These are phyloP conservation scores for Eutrigla gurnardus DNA, from an alignment of 2,797 vertebrate species.

Conservation along the genomic window DNA sequence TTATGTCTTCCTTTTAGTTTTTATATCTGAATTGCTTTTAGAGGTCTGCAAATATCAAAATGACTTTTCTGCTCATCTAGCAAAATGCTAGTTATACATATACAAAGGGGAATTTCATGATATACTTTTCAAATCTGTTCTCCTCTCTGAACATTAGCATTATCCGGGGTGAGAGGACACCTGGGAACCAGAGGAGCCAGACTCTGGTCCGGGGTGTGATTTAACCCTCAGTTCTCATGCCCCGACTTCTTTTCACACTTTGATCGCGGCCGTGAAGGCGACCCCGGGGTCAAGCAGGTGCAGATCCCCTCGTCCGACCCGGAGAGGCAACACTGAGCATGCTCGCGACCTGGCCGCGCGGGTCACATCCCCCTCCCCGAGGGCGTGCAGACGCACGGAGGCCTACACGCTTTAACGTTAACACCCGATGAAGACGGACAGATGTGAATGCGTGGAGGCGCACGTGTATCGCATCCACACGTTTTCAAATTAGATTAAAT, in stretches of 20 bases:
- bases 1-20: not conserved
- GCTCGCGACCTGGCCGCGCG: constrained; percentile 36
- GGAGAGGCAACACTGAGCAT: constrained; percentile 30
- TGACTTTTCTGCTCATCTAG: not conserved
- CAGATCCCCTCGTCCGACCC: constrained; percentile 25
- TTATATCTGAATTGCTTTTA: too few relatives aligned
- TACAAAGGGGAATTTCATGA: too few relatives aligned
- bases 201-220: constrained; percentile 58
- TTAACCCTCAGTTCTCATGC: constrained; percentile 57
- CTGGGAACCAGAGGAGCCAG: constrained; percentile 70
- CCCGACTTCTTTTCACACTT: constrained; percentile 69
- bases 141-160: constrained; percentile 64
- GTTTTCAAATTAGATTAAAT: constrained; percentile 55
- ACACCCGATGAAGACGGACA: constrained; percentile 10
- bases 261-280: constrained; percentile 39
- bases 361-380: constrained; percentile 44
- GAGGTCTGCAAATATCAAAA: not conserved
- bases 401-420: not conserved
- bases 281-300: constrained; percentile 63
- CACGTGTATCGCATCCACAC: constrained; percentile 28
- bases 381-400: constrained; percentile 27
- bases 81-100: too few relatives aligned
- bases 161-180: constrained; percentile 69
- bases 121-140: constrained; percentile 24
- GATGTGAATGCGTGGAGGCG: constrained; percentile 25